Evolutionary conservation across 2,113 vertebrate species (phyloP).

Genomic region (Macheiramphus alcinus): DNA sequence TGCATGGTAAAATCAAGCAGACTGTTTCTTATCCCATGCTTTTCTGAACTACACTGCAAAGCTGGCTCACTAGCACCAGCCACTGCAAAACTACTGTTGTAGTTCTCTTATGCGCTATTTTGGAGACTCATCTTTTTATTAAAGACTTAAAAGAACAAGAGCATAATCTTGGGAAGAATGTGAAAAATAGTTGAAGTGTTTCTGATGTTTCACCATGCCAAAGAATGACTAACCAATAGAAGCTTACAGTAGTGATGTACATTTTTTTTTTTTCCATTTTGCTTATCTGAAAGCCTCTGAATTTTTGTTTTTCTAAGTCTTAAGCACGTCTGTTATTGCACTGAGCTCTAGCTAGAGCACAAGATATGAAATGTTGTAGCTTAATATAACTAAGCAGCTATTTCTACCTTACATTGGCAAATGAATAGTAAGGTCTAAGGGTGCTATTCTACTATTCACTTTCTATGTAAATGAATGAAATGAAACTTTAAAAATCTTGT

Average conservation of each 20-base stretch:
- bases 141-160: slow-evolving; percentile 22
- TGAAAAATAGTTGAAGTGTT: slow-evolving; percentile 45
- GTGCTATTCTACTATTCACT: neutral
- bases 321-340: neutral
- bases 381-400: neutral
- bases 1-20: neutral
- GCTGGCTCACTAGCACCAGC: neutral
- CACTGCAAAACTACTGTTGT: neutral
- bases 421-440: neutral
- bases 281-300: slow-evolving; percentile 17
- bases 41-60: neutral
- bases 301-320: neutral
- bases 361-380: neutral
- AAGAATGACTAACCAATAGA: slow-evolving; percentile 57
- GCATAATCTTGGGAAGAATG: slow-evolving; percentile 36
- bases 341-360: neutral
- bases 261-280: neutral
- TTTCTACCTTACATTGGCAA: neutral
- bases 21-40: neutral
- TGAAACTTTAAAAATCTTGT: neutral
- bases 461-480: neutral
- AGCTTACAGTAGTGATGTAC: slow-evolving; percentile 28
- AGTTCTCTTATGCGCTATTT: neutral
- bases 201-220: slow-evolving; percentile 27
- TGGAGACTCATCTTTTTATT: slow-evolving; percentile 24